Evolutionary conservation across 1,140 invertebrate genomes (phyloP), one percentile per base, ranked within the genome.

Genomic region (Berghia stephanieae): DNA sequence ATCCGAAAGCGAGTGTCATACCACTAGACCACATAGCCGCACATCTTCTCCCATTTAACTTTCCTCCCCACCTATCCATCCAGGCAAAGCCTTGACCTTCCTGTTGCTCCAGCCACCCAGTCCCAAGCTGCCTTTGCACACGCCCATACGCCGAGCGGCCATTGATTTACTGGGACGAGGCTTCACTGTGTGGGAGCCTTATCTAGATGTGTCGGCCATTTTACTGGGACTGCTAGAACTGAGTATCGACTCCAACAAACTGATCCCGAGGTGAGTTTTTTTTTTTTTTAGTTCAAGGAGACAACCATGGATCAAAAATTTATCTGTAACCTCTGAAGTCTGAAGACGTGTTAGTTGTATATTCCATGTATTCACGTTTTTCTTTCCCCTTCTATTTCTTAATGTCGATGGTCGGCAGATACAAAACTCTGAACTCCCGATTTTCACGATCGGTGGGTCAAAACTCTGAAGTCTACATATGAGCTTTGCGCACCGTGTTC

Each of bases 131-230:
- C 96, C 96, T 0, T 91, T 95, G 21, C 94, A 98, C 89, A 98
- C 96, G 21, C 93, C 96, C 0, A 90, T 99, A 38, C 91, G 98
- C 24, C 90, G 98, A 79, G 97, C 98, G 24, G 97, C 98, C 3
- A 98, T 99, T 60, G 98, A 99, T 92, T 91, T 99, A 66, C 82
- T 92, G 44, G 92, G 98, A 0, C 92, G 98, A 66, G 98, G 98
- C 38, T 99, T 99, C 88, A 96, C 96, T 0, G 96, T 99, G 0
- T 99, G 98, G 98, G 97, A 99, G 88, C 97, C 97, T 0, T 98
- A 99, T 89, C 88, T 99, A 31, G 98, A 99, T 89, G 96, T 99
- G 66, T 97, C 96, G 43, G 96, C 85, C 44, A 94, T 98, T 38
- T 89, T 98, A 31, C 90, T 97, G 1, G 95, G 95, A 72, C 90